phyloP scores from a whole-genome alignment of 2,113 vertebrate species.

The Antechinus stuartii region DNA sequence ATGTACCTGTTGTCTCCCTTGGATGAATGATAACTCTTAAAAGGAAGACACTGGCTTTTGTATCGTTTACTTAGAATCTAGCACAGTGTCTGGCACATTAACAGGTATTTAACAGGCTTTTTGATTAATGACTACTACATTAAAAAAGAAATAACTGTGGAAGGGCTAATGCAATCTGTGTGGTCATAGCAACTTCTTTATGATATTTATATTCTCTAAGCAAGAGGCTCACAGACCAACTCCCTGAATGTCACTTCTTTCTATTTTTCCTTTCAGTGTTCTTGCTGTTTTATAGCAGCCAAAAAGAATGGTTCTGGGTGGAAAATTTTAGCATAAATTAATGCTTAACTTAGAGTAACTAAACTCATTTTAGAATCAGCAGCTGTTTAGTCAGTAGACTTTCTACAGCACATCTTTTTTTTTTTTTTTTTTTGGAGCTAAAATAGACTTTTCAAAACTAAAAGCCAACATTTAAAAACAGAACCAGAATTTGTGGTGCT shows the following conservation, averaged over 20 bases:
- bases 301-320: neutral
- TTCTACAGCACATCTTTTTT: neutral
- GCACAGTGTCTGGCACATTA: neutral
- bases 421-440: neutral
- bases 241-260: neutral
- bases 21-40: neutral
- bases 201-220: neutral
- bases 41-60: neutral
- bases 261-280: neutral
- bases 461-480: neutral
- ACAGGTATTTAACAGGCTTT: neutral
- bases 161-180: neutral
- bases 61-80: neutral
- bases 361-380: slow-evolving; percentile 1
- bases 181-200: neutral
- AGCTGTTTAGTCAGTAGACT: neutral
- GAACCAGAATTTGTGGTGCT: neutral
- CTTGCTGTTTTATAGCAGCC: neutral
- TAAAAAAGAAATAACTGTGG: neutral
- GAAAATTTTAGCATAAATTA: slow-evolving; percentile 1
- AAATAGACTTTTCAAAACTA: neutral
- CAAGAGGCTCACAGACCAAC: neutral
- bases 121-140: neutral
- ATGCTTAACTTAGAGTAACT: neutral
- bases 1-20: neutral